Evolutionary conservation across 2,888 invertebrate species (phyloP).

Genomic region (Clusia tigrina): DNA sequence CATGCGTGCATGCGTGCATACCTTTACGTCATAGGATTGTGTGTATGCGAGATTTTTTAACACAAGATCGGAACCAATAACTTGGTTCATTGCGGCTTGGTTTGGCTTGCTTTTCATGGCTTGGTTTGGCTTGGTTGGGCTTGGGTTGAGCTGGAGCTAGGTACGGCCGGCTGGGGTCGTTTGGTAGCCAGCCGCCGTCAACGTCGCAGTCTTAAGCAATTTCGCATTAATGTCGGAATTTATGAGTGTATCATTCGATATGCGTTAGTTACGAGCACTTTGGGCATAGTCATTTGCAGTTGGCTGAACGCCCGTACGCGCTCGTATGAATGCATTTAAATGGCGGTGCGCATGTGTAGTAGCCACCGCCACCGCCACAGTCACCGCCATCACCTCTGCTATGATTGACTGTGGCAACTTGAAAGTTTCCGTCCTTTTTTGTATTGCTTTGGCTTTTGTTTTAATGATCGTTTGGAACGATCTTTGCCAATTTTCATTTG

Average conservation of each 20-base stretch:
- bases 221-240: constrained; percentile 22
- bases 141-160: neutral
- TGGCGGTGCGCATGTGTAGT: neutral
- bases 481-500: neutral
- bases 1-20: constrained; percentile 5
- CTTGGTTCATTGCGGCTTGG: constrained; percentile 1
- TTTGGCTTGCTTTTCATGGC: neutral
- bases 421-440: neutral
- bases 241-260: constrained; percentile 26
- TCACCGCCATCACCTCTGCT: neutral
- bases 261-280: constrained; percentile 16
- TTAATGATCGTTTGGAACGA: neutral
- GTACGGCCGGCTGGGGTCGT: neutral
- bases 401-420: constrained; percentile 5
- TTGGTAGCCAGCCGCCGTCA: neutral
- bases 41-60: neutral
- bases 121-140: neutral
- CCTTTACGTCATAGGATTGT: neutral
- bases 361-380: neutral
- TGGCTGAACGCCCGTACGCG: too few species aligned
- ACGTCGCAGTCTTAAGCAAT: constrained; percentile 4
- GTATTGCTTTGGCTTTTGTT: neutral
- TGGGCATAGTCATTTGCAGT: neutral
- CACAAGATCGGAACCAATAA: constrained; percentile 4
- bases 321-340: too few species aligned